Evolutionary conservation across 2,113 vertebrate species (phyloP).

Genomic region (Hemiscyllium ocellatum): DNA sequence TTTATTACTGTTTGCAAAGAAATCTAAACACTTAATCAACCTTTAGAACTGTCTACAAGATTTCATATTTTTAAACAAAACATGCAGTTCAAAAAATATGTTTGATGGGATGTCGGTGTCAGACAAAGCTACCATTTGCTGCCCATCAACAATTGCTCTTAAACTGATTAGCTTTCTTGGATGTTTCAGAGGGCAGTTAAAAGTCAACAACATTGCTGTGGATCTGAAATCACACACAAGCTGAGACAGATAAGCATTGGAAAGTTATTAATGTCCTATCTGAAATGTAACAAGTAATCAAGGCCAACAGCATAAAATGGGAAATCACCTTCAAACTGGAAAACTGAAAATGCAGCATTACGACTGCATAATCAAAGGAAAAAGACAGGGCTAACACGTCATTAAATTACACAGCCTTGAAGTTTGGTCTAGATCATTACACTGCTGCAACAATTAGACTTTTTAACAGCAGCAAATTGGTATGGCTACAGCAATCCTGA

Average conservation of each 20-base stretch:
- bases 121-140: too few relatives aligned
- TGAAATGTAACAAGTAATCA: too few relatives aligned
- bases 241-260: too few relatives aligned
- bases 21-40: not conserved
- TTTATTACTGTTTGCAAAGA: not conserved
- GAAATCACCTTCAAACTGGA: not conserved
- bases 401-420: constrained; percentile 99
- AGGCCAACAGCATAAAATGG: not conserved
- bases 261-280: too few relatives aligned
- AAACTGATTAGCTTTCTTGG: too few relatives aligned
- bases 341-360: constrained; percentile 43
- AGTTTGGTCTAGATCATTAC: constrained; percentile 99
- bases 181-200: too few relatives aligned
- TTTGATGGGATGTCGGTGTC: too few relatives aligned
- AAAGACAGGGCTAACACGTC: constrained; percentile 99
- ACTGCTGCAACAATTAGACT: constrained; percentile 99
- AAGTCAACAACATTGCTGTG: too few relatives aligned
- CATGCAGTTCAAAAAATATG: too few relatives aligned
- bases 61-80: not conserved
- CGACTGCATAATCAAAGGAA: constrained; percentile 99
- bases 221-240: too few relatives aligned
- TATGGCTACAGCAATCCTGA: constrained; percentile 99
- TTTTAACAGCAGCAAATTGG: constrained; percentile 99
- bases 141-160: too few relatives aligned
- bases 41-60: not conserved